Percentiles rank a stretch among this genome's conserved stretches.
phyloP scores from a whole-genome alignment of 2,888 invertebrate species.

The Cryptops parisi region DNA sequence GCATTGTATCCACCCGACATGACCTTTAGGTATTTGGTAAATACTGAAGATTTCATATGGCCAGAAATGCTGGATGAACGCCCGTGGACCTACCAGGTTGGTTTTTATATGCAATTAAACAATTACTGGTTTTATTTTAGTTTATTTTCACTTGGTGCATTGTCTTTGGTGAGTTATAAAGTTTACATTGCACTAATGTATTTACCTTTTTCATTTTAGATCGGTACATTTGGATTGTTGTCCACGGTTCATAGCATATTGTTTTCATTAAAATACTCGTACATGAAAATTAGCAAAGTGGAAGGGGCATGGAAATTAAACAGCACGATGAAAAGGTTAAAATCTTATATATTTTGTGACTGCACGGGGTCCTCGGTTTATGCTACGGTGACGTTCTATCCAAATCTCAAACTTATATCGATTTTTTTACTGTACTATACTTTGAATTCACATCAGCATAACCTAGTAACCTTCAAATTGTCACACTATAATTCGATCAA shows the following conservation, averaged over 20 bases:
- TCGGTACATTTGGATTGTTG: slow-evolving; percentile 77
- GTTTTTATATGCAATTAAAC: neutral
- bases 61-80: slow-evolving; percentile 77
- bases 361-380: too few species aligned
- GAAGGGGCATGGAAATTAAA: slow-evolving; percentile 22
- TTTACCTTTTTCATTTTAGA: slow-evolving; percentile 36
- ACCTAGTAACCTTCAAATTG: too few species aligned
- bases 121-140: neutral
- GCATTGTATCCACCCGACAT: slow-evolving; percentile 59
- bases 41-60: slow-evolving; percentile 37
- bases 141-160: too few species aligned
- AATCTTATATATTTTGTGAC: too few species aligned
- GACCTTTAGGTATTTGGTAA: slow-evolving; percentile 47
- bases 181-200: too few species aligned
- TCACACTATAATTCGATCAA: too few species aligned
- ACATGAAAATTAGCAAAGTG: slow-evolving; percentile 60
- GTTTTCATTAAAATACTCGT: slow-evolving; percentile 74
- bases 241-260: slow-evolving; percentile 74
- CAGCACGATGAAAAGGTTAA: slow-evolving; percentile 24
- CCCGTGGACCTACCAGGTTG: slow-evolving; percentile 72
- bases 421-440: too few species aligned
- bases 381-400: too few species aligned
- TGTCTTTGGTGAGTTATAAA: too few species aligned
- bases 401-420: too few species aligned
- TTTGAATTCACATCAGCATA: too few species aligned